Evolutionary conservation across 2,113 vertebrate genomes (phyloP).

Genomic region (Mesembrinibis cayennensis): DNA sequence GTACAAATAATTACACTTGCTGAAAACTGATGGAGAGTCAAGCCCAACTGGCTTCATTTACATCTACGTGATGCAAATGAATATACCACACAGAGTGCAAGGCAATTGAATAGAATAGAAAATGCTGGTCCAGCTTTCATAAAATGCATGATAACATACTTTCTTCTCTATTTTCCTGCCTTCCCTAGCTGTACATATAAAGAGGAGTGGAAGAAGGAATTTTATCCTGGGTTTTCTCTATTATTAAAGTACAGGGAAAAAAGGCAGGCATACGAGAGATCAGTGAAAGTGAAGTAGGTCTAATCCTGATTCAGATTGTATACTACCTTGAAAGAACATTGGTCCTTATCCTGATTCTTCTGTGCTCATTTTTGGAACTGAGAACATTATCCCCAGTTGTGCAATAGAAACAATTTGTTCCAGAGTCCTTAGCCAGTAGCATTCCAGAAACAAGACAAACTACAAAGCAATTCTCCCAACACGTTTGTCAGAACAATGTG

Average conservation of each 20-base stretch:
- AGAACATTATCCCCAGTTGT: conserved; percentile 7
- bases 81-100: not conserved
- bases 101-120: not conserved
- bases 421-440: conserved; percentile 56
- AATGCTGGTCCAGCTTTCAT: not conserved
- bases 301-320: conserved; percentile 10
- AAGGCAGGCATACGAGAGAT: not conserved
- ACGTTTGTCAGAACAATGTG: conserved; percentile 72
- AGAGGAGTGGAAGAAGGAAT: not conserved
- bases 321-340: conserved; percentile 1
- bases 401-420: conserved; percentile 54
- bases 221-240: not conserved
- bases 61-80: not conserved
- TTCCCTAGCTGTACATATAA: not conserved
- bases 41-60: not conserved
- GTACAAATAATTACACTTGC: not conserved
- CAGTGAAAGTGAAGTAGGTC: not conserved
- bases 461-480: conserved; percentile 71
- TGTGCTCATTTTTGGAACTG: not conserved
- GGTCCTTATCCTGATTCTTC: not conserved
- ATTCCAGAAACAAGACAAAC: conserved; percentile 66
- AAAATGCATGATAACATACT: not conserved
- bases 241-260: not conserved
- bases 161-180: not conserved
- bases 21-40: not conserved